Conservation (phyloP, 2,797 vertebrate species). For the Carapus acus region DNA sequence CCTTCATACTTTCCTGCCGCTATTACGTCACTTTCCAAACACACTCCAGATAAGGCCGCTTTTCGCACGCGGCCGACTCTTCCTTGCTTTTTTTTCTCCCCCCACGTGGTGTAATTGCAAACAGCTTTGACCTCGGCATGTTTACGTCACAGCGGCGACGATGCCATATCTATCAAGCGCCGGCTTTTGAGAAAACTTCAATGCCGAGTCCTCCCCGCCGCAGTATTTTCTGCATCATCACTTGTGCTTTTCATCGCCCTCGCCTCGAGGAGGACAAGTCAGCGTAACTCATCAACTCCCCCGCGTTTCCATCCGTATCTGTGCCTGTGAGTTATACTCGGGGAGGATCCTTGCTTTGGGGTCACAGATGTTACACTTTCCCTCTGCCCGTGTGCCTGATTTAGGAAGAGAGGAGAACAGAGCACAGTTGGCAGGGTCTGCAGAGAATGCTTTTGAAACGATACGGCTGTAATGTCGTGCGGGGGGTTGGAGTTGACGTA, state of each 20-base stretch:
- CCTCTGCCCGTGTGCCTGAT: conserved; percentile 18
- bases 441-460: conserved; percentile 38
- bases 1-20: conserved; percentile 47
- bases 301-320: conserved; percentile 8
- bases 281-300: conserved; percentile 4
- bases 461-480: conserved; percentile 1
- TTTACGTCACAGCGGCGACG: conserved; percentile 23
- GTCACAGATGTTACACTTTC: background rate
- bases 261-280: conserved; percentile 10
- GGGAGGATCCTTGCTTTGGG: background rate
- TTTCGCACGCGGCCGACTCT: conserved; percentile 30
- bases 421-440: conserved; percentile 28
- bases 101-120: conserved; percentile 43
- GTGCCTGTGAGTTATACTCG: conserved; percentile 7
- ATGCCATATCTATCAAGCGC: conserved; percentile 9
- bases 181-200: conserved; percentile 28
- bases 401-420: conserved; percentile 31
- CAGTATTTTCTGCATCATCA: background rate
- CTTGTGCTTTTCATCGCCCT: conserved; percentile 18
- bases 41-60: conserved; percentile 42
- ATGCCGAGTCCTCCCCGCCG: conserved; percentile 21
- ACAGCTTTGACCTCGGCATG: conserved; percentile 28
- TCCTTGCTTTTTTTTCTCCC: conserved; percentile 37
- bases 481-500: conserved; percentile 25
- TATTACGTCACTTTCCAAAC: conserved; percentile 61